Evolutionary conservation across 1,140 invertebrate species (phyloP).

Genomic region (Drosophila pruinosa): DNA sequence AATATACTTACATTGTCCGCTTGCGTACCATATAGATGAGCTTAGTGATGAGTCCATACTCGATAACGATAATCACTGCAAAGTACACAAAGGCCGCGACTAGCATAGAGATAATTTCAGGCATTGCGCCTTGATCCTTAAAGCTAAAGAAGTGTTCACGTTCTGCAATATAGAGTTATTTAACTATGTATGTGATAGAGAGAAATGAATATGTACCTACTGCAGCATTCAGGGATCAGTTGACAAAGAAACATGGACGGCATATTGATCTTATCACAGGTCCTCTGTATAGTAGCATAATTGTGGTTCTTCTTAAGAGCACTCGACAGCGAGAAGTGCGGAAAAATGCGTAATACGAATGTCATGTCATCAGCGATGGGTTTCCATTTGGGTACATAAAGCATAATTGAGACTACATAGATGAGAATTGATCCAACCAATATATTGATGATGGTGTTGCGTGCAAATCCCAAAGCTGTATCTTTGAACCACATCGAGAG

Average conservation of each 20-base stretch:
- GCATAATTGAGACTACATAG: constrained; percentile 86
- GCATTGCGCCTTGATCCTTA: constrained; percentile 54
- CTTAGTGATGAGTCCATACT: constrained; percentile 60
- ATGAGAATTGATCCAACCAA: constrained; percentile 87
- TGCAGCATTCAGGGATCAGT: constrained; percentile 72
- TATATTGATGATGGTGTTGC: constrained; percentile 87
- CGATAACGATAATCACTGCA: constrained; percentile 46
- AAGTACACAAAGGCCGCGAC: constrained; percentile 53
- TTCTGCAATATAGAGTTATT: too few relatives aligned
- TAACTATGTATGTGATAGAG: too few relatives aligned
- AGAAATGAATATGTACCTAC: too few relatives aligned
- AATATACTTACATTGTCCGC: neutral
- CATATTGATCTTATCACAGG: constrained; percentile 39
- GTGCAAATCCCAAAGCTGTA: constrained; percentile 89
- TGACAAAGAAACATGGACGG: too few relatives aligned
- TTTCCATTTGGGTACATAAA: too few relatives aligned
- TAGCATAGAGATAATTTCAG: constrained; percentile 55
- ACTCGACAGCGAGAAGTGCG: constrained; percentile 88
- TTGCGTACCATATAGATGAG: constrained; percentile 45
- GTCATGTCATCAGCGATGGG: constrained; percentile 85
- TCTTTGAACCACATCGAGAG: constrained; percentile 86
- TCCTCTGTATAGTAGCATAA: constrained; percentile 36
- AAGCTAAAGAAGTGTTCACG: constrained; percentile 63
- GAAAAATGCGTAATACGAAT: constrained; percentile 87
- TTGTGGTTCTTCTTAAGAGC: constrained; percentile 84